These are phyloP conservation scores for Poeciliopsis turrubarensis DNA, from an alignment of 2,113 vertebrate species.

Conservation along the genomic window DNA sequence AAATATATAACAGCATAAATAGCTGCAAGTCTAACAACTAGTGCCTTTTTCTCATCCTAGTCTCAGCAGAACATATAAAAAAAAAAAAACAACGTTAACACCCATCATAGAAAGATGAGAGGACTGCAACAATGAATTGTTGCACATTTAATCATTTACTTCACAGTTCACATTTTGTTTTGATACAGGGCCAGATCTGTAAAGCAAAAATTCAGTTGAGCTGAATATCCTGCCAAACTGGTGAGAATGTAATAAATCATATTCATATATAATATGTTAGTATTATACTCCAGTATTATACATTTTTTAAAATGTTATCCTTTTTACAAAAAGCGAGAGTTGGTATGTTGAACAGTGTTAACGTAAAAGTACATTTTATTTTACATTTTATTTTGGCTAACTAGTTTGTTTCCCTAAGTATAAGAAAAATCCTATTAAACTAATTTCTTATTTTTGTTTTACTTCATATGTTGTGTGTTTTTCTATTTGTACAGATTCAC, in stretches of 20 bases:
- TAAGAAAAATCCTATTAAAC: background rate
- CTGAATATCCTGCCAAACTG: background rate
- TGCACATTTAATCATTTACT: background rate
- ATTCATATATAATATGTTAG: background rate
- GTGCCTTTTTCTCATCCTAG: background rate
- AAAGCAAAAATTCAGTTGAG: background rate
- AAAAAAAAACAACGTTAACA: background rate
- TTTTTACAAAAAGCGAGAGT: too few relatives aligned
- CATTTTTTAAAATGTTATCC: too few relatives aligned
- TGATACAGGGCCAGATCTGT: background rate
- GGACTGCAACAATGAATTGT: background rate
- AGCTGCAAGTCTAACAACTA: background rate
- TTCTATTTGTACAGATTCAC: background rate
- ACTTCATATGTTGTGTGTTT: background rate
- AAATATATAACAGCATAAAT: background rate
- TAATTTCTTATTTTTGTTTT: background rate
- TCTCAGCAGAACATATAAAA: background rate
- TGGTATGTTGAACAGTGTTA: too few relatives aligned
- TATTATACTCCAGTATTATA: too few relatives aligned
- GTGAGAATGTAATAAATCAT: background rate
- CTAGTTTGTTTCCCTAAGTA: background rate
- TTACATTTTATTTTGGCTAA: background rate
- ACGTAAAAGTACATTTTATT: too few relatives aligned
- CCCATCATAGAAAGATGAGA: background rate
- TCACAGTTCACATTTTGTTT: background rate